Evolutionary conservation across 2,888 invertebrate species (phyloP).

Genomic region (Apodemia hepburni): DNA sequence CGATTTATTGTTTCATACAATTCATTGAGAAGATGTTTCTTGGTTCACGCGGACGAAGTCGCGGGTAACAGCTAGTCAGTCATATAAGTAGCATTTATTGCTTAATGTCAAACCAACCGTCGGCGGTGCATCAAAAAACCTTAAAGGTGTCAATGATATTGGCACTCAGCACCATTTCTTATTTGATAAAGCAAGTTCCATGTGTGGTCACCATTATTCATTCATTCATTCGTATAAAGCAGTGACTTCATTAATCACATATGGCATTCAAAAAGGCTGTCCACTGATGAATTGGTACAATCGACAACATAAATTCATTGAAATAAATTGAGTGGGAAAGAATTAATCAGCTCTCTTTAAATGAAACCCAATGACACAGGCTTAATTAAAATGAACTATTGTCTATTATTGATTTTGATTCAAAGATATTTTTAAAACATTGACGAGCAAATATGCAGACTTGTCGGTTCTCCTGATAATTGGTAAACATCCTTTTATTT

Average conservation of each 20-base stretch:
- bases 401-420: background rate
- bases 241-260: constrained; percentile 13
- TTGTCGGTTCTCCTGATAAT: no score
- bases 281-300: constrained; percentile 8
- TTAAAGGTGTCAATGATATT: background rate
- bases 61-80: no score
- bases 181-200: background rate
- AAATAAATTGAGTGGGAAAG: background rate
- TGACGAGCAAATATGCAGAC: no score
- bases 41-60: no score
- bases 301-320: background rate
- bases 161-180: background rate
- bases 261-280: constrained; percentile 10
- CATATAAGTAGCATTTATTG: background rate
- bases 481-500: no score
- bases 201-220: constrained; percentile 15
- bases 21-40: no score
- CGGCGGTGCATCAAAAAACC: background rate
- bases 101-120: background rate
- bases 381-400: background rate
- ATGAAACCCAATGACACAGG: background rate
- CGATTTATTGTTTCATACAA: no score
- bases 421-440: background rate
- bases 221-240: background rate
- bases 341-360: background rate